phyloP scores from a whole-genome alignment of 2,113 vertebrate genomes.

The Forbesichthys papilliferus region DNA sequence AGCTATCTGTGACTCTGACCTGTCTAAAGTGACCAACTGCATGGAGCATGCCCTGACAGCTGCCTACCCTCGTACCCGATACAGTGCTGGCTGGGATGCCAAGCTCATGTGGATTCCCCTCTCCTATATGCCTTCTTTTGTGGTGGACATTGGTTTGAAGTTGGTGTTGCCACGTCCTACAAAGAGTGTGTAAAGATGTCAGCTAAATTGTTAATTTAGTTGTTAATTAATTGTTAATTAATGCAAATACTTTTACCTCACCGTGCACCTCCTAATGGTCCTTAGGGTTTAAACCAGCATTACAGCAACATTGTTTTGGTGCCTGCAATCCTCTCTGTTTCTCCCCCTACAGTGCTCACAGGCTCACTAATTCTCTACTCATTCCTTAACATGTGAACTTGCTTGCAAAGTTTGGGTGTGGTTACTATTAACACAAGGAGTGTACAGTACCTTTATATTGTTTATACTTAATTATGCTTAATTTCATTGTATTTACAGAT shows the following conservation, averaged over 20 bases:
- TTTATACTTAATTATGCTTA: not conserved
- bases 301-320: too few species aligned
- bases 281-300: too few species aligned
- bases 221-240: not conserved
- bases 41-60: slow-evolving; percentile 88
- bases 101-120: slow-evolving; percentile 91
- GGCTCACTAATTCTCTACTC: too few species aligned
- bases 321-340: too few species aligned
- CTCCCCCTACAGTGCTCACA: too few species aligned
- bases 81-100: slow-evolving; percentile 94
- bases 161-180: slow-evolving; percentile 84
- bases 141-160: slow-evolving; percentile 81
- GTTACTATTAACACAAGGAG: too few species aligned
- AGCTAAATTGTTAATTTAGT: too few species aligned
- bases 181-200: slow-evolving; percentile 64
- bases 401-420: too few species aligned
- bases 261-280: not conserved
- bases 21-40: slow-evolving; percentile 86
- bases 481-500: slow-evolving; percentile 9
- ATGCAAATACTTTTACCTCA: slow-evolving; percentile 1
- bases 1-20: slow-evolving; percentile 82
- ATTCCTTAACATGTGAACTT: too few species aligned
- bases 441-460: too few species aligned
- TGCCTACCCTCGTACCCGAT: slow-evolving; percentile 83
- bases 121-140: slow-evolving; percentile 87